Conservation (phyloP, 2,888 invertebrate genomes). For the Notocelia uddmanniana region DNA sequence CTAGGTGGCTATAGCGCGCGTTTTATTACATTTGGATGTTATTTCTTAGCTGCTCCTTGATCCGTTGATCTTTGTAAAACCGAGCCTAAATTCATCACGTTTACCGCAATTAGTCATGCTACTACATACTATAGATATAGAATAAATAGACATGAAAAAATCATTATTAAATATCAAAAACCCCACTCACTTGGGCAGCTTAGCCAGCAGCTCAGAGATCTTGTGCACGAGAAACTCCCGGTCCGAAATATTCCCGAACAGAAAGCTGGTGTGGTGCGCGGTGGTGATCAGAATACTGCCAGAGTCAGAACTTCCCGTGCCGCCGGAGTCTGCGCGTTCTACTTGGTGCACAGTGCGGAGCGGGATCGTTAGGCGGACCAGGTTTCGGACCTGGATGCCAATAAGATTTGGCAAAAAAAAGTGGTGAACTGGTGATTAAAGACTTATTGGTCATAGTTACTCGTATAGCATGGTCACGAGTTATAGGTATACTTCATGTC, state of each 20-base stretch:
- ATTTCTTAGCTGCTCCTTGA: too few relatives aligned
- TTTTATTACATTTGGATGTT: too few relatives aligned
- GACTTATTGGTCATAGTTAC: too few relatives aligned
- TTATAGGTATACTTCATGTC: too few relatives aligned
- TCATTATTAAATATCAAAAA: background rate
- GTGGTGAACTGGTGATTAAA: background rate
- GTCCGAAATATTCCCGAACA: conserved; percentile 95
- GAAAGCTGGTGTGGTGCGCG: conserved; percentile 92
- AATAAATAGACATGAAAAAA: too few relatives aligned
- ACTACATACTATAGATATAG: too few relatives aligned
- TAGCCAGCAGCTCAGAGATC: conserved; percentile 94
- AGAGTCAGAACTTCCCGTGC: conserved; percentile 85
- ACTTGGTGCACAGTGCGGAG: conserved; percentile 92
- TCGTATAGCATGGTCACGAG: too few relatives aligned
- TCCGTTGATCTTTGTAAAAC: too few relatives aligned
- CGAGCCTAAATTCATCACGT: too few relatives aligned
- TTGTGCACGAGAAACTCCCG: conserved; percentile 95
- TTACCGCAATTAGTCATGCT: too few relatives aligned
- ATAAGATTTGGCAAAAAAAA: background rate
- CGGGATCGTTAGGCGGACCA: conserved; percentile 96
- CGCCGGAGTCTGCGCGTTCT: conserved; percentile 91
- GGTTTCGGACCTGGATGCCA: conserved; percentile 89
- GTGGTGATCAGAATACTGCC: conserved; percentile 93
- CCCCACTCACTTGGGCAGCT: conserved; percentile 82
- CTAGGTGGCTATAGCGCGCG: too few relatives aligned